These are phyloP conservation scores for Mycalesis mineus DNA, from an alignment of 2,888 invertebrate species.

Conservation along the genomic window DNA sequence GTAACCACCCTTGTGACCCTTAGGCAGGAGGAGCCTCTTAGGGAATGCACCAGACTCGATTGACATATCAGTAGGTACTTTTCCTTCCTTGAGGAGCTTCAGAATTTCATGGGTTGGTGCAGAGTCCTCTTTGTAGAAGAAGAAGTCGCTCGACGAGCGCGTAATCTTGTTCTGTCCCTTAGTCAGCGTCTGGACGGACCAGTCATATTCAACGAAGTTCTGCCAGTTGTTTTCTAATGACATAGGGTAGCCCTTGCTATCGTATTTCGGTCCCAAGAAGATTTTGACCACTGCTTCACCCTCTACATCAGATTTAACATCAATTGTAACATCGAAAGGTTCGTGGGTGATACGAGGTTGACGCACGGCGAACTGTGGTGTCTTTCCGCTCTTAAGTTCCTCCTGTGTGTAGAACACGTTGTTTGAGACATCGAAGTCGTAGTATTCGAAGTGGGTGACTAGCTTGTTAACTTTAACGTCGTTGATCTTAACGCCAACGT, in stretches of 20 bases:
- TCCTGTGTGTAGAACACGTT: slow-evolving; percentile 52
- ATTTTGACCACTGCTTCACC: slow-evolving; percentile 79
- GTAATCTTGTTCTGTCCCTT: slow-evolving; percentile 81
- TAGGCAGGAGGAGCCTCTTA: slow-evolving; percentile 83
- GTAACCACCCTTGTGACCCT: slow-evolving; percentile 82
- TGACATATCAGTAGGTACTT: slow-evolving; percentile 73
- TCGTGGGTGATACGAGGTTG: slow-evolving; percentile 85
- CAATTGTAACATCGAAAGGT: slow-evolving; percentile 79
- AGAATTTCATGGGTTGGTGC: slow-evolving; percentile 79
- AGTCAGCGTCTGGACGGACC: slow-evolving; percentile 77
- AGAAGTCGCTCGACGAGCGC: slow-evolving; percentile 81
- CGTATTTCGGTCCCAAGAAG: slow-evolving; percentile 84
- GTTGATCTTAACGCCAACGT: slow-evolving; percentile 79
- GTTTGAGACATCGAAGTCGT: slow-evolving; percentile 80
- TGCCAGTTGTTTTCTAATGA: slow-evolving; percentile 75
- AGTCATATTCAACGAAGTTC: slow-evolving; percentile 81
- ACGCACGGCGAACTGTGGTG: slow-evolving; percentile 73
- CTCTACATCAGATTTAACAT: slow-evolving; percentile 78
- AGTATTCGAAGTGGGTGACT: slow-evolving; percentile 82
- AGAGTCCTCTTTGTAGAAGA: slow-evolving; percentile 80
- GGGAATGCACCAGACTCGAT: slow-evolving; percentile 80
- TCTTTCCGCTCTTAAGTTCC: slow-evolving; percentile 51
- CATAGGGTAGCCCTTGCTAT: slow-evolving; percentile 72
- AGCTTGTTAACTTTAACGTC: slow-evolving; percentile 80
- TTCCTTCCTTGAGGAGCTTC: slow-evolving; percentile 73